Evolutionary conservation across 2,888 invertebrate genomes (phyloP), one percentile per base, ranked within the genome.

Genomic region (Mycalesis mineus): DNA sequence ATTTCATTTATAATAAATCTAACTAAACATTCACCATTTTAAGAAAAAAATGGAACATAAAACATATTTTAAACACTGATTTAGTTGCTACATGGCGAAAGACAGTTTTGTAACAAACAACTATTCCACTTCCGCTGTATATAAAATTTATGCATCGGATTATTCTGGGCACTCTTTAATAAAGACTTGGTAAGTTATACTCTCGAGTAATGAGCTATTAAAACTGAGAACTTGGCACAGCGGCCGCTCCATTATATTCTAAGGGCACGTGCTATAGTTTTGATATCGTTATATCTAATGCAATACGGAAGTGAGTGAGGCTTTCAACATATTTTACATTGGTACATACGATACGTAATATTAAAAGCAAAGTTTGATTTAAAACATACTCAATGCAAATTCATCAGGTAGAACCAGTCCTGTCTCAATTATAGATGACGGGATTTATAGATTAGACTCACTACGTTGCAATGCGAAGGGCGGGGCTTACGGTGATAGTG

Each of bases 141-240:
- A 28, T 50, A 50, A 50, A 49, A 42, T 50, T 28, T 37, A 55
- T 52, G 72, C 45, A 65, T 71, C 61, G 66, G 67, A 78, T 79
- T 79, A 81, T 80, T 81, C 67, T 75, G 71, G 68, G 68, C 69
- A 71, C 69, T 70, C 68, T 73, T 69, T 71, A 74, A 22, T 22
- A 22, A 22, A 71, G 72, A 74, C 72, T 72, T 66, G 68, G 72
- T 72, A 77, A 78, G 73, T 77, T 78, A 74, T 73, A 71, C 67
- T 71, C 65, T 58, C 58, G 63, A 73, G 71, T 80, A 78, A 78
- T 78, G 75, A 79, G 77, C 78, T 80, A 82, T 81, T 81, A 81
- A 79, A 75, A 74, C 77, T 64, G 62, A 68, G 70, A 72, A 75
- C 69, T 82, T 84, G 81, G 82, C 84, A 80, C 73, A 68, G 65